These are phyloP conservation scores for Paramisgurnus dabryanus DNA, from an alignment of 2,113 vertebrate species.

Conservation along the genomic window DNA sequence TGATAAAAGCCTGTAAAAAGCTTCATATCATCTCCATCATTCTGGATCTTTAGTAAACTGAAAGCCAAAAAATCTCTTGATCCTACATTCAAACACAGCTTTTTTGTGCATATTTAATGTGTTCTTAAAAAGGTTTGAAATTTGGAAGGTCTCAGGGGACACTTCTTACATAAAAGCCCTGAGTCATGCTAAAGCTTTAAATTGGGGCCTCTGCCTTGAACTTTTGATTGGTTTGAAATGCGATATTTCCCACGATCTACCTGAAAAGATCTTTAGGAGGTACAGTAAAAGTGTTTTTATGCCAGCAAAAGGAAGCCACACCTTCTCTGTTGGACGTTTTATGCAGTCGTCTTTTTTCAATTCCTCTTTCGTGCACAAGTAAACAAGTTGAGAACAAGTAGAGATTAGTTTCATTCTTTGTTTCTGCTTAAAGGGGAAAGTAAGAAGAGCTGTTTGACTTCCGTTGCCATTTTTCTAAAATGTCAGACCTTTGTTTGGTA, in stretches of 20 bases:
- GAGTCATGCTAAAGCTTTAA: background rate
- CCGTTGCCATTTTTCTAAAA: background rate
- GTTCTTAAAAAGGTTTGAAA: background rate
- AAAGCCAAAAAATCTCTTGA: background rate
- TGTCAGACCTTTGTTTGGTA: conserved; percentile 15
- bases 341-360: conserved; percentile 18
- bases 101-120: conserved; percentile 32
- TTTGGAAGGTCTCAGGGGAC: conserved; percentile 28
- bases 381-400: conserved; percentile 32
- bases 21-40: background rate
- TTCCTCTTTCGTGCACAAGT: conserved; percentile 19
- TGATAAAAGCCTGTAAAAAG: background rate
- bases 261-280: background rate
- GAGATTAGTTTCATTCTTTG: conserved; percentile 5
- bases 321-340: background rate
- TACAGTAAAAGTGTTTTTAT: background rate
- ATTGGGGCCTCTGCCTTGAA: background rate
- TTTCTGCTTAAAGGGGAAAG: background rate
- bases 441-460: background rate
- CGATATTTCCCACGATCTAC: conserved; percentile 7
- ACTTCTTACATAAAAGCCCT: background rate
- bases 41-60: conserved; percentile 7
- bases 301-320: background rate
- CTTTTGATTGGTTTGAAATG: conserved; percentile 9
- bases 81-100: background rate